Percentiles rank a stretch among this genome's conserved stretches.
Evolutionary conservation across 2,113 vertebrate species (phyloP).

Genomic region (Pimephales promelas): DNA sequence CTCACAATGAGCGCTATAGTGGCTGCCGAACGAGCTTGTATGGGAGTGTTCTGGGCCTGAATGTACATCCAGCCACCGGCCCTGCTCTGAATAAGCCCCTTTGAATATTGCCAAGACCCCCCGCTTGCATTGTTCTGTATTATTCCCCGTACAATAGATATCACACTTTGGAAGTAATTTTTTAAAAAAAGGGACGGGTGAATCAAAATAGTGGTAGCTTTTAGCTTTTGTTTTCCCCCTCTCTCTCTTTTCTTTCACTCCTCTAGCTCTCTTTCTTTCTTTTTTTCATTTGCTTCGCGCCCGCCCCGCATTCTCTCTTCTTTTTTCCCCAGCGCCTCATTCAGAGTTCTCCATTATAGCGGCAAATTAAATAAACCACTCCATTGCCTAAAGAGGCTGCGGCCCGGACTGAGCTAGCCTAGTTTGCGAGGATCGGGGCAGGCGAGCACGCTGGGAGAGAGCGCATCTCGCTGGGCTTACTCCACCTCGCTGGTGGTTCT

Average conservation of each 20-base stretch:
- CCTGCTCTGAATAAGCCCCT: conserved; percentile 87
- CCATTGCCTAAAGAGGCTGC: conserved; percentile 83
- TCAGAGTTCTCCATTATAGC: conserved; percentile 92
- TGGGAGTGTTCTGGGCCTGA: conserved; percentile 90
- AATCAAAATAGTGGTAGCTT: conserved; percentile 99
- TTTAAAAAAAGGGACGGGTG: conserved; percentile 81
- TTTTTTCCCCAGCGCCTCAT: conserved; percentile 83
- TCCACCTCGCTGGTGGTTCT: conserved; percentile 16
- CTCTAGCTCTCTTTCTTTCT: conserved; percentile 55
- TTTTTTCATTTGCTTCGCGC: conserved; percentile 64
- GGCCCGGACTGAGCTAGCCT: conserved; percentile 76
- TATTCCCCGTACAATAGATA: conserved; percentile 94
- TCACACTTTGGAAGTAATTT: conserved; percentile 99
- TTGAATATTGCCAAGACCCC: conserved; percentile 95
- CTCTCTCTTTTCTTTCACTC: conserved; percentile 55
- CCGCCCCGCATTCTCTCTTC: conserved; percentile 47
- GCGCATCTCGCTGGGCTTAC: not conserved
- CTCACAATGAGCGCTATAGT: conserved; percentile 89
- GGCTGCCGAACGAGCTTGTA: conserved; percentile 89
- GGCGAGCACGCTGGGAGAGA: not conserved
- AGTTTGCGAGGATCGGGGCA: conserved; percentile 72
- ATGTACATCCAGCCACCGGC: conserved; percentile 84
- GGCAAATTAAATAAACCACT: conserved; percentile 99
- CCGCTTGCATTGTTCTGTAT: conserved; percentile 88
- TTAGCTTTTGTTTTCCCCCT: conserved; percentile 91